Conservation (phyloP, 2,888 invertebrate genomes). For the Leucophora obtusa region DNA sequence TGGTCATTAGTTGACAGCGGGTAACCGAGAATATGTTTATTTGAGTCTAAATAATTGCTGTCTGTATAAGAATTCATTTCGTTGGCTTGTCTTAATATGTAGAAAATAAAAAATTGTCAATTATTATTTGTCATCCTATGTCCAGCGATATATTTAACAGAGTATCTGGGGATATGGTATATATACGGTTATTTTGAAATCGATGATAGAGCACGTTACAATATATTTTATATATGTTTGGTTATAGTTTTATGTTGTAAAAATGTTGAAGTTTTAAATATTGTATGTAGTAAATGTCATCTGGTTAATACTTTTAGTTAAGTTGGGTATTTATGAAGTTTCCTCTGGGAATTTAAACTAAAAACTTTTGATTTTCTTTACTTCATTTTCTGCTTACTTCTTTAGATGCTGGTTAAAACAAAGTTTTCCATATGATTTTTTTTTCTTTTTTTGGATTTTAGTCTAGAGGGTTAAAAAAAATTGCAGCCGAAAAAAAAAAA, state of each 20-base stretch:
- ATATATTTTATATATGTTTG: slow-evolving; percentile 6
- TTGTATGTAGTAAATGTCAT: slow-evolving; percentile 57
- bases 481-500: too few species aligned
- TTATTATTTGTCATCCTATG: too few species aligned
- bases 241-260: not conserved
- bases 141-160: not conserved
- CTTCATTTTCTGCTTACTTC: not conserved
- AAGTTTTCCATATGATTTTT: slow-evolving; percentile 8
- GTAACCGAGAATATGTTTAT: too few species aligned
- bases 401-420: slow-evolving; percentile 8
- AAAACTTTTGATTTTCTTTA: slow-evolving; percentile 51
- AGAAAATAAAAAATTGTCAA: too few species aligned
- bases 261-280: slow-evolving; percentile 44
- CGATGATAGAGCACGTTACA: slow-evolving; percentile 49
- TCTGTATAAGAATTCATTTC: too few species aligned
- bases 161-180: slow-evolving; percentile 22
- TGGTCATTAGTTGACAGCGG: too few species aligned
- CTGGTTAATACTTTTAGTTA: slow-evolving; percentile 62
- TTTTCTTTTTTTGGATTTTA: too few species aligned
- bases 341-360: slow-evolving; percentile 28
- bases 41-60: too few species aligned
- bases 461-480: not conserved
- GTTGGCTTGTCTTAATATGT: too few species aligned
- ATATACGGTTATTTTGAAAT: slow-evolving; percentile 35
- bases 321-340: slow-evolving; percentile 60